Conservation (phyloP, 2,888 invertebrate species). For the Panzeria rudis region DNA sequence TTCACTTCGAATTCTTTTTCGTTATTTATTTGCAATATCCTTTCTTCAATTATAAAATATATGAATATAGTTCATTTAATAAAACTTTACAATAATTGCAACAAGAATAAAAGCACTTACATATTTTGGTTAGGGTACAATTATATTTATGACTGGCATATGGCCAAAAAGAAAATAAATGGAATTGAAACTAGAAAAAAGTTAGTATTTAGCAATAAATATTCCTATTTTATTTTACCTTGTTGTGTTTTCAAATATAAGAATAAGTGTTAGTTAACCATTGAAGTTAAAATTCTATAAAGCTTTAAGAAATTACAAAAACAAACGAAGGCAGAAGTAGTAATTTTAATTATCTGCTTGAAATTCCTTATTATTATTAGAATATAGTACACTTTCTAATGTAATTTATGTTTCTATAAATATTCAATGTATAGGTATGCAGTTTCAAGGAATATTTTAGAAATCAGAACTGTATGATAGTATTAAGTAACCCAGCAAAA, state of each 20-base stretch:
- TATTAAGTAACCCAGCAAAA: too few relatives aligned
- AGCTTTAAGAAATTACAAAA: background rate
- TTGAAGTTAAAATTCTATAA: background rate
- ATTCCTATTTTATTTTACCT: slow-evolving; percentile 19
- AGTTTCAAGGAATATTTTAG: too few relatives aligned
- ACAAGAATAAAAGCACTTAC: background rate
- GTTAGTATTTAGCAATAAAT: slow-evolving; percentile 26
- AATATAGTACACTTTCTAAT: too few relatives aligned
- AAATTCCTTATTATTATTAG: too few relatives aligned
- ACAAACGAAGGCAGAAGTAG: background rate
- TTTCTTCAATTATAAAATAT: too few relatives aligned
- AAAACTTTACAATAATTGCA: background rate
- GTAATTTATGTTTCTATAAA: too few relatives aligned
- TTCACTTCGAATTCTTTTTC: too few relatives aligned
- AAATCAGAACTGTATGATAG: too few relatives aligned
- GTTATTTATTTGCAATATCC: too few relatives aligned
- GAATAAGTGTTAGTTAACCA: background rate
- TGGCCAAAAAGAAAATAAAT: slow-evolving; percentile 45
- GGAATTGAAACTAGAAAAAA: slow-evolving; percentile 9
- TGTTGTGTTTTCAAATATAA: background rate
- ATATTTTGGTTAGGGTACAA: background rate
- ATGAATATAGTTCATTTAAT: too few relatives aligned
- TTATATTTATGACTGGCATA: slow-evolving; percentile 42
- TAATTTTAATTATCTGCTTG: too few relatives aligned
- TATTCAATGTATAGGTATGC: too few relatives aligned